These are phyloP conservation scores for Caenorhabditis japonica DNA, from an alignment of 2,888 invertebrate species.

Conservation along the genomic window DNA sequence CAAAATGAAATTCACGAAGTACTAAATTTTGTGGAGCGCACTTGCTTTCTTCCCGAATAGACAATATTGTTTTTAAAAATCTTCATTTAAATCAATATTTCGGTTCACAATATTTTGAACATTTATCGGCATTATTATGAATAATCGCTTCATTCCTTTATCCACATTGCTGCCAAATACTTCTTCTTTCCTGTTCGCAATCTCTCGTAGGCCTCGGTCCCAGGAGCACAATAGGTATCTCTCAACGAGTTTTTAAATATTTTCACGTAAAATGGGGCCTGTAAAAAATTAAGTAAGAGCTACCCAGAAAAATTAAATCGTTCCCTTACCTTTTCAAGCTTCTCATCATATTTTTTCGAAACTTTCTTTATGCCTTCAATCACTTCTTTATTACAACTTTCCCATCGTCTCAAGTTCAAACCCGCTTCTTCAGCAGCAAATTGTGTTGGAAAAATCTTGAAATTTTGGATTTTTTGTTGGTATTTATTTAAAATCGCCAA, in stretches of 20 bases:
- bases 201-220: constrained; percentile 62
- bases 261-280: constrained; percentile 67
- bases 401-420: constrained; percentile 45
- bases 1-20: too few species aligned
- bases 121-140: constrained; percentile 2
- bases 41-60: too few species aligned
- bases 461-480: neutral
- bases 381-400: constrained; percentile 61
- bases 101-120: too few species aligned
- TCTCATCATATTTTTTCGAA: constrained; percentile 60
- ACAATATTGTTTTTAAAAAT: too few species aligned
- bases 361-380: constrained; percentile 62
- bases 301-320: neutral
- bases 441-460: constrained; percentile 31
- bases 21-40: too few species aligned
- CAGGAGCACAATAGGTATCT: constrained; percentile 71
- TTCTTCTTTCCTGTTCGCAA: constrained; percentile 44
- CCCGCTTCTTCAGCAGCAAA: constrained; percentile 43
- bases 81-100: too few species aligned
- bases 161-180: constrained; percentile 58
- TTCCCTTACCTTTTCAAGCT: constrained; percentile 57
- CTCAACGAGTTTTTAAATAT: constrained; percentile 61
- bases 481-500: neutral
- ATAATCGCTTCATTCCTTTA: constrained; percentile 34
- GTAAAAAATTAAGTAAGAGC: constrained; percentile 7